Base-by-base conservation (phyloP, 2,113 vertebrate species). In the Thalassoma bifasciatum region DNA sequence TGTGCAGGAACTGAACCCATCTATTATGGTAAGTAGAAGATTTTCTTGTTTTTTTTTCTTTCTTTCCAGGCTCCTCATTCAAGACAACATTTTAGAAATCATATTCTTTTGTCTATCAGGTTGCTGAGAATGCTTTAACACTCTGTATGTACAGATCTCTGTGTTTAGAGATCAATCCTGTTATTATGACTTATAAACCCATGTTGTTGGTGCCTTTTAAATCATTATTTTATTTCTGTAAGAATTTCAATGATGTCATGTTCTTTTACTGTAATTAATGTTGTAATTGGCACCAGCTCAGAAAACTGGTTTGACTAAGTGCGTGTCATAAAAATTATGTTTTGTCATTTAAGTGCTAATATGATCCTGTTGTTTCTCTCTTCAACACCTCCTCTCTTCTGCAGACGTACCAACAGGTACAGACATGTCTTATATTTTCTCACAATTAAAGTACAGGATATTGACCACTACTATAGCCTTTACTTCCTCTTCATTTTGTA, bases 11-110 rank as follows among this genome's bases (percentile, higher is more conserved):
- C 75, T 10, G 86, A 94, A 0, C 81, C 91, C 1, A n/a, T 62
- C n/a, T 94, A 94, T 79, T 94, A 94, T 34, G 93, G 94, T 94
- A 67, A 90, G 92, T 88, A 19, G 66, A 67, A 50, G 21, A 21
- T 2, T 44, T 19, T 46, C 44, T 30, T 30, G 3, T 30, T 30
- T 6, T 30, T 30, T 6, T 30, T 30, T 30, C 6, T 30, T 4
- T 30, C 30, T 4, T 6, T 30, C 30, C 3, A 4, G 30, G 40
- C 11, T 72, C 12, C 58, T 30, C 67, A 26, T 65, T 49, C 42
- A 19, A 53, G 67, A 82, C 65, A 42, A 75, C 42, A 75, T 75
- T 72, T 82, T 67, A 70, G 66, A 57, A 77, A 69, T 77, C 2
- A 77, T 74, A 75, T 56, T 82, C 72, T 75, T 16, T 75, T 71